These are phyloP conservation scores for Hoplodrina ambigua DNA, from an alignment of 2,888 invertebrate genomes.

Conservation along the genomic window DNA sequence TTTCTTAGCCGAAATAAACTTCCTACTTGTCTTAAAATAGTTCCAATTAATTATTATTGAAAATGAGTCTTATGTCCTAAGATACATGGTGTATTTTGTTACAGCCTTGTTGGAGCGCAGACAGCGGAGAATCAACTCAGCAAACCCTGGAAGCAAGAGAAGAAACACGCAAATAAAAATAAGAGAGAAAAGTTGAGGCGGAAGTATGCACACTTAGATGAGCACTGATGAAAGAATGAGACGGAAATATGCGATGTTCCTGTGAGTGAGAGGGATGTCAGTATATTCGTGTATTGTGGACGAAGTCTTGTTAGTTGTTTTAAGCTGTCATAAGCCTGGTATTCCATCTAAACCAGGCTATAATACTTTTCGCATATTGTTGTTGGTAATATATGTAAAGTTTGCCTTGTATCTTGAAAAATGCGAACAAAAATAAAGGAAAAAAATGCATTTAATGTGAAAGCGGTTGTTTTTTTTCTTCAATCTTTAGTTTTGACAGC, in stretches of 20 bases:
- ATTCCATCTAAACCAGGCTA: background rate
- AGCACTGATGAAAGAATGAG: conserved; percentile 88
- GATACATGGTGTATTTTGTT: conserved; percentile 59
- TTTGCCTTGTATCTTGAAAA: conserved; percentile 1
- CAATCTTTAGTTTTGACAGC: conserved; percentile 28
- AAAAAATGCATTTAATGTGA: conserved; percentile 54
- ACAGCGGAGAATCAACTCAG: conserved; percentile 71
- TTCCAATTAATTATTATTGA: conserved; percentile 8
- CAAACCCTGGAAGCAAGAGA: conserved; percentile 95
- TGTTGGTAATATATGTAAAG: conserved; percentile 14
- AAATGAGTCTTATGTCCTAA: conserved; percentile 17
- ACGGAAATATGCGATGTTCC: conserved; percentile 11
- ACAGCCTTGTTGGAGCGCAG: conserved; percentile 75
- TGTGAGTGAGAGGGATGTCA: conserved; percentile 45
- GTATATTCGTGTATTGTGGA: conserved; percentile 26
- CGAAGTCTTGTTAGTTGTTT: conserved; percentile 15
- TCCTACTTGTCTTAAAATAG: conserved; percentile 35
- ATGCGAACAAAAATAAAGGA: conserved; percentile 36
- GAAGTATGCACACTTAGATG: conserved; percentile 95
- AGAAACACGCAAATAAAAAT: conserved; percentile 96
- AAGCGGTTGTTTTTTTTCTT: conserved; percentile 14
- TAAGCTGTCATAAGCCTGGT: background rate
- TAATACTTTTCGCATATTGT: conserved; percentile 7
- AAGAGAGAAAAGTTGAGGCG: conserved; percentile 97
- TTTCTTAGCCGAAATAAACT: conserved; percentile 35